Conservation (phyloP, 2,888 invertebrate species). For the Macrosiphum euphorbiae region DNA sequence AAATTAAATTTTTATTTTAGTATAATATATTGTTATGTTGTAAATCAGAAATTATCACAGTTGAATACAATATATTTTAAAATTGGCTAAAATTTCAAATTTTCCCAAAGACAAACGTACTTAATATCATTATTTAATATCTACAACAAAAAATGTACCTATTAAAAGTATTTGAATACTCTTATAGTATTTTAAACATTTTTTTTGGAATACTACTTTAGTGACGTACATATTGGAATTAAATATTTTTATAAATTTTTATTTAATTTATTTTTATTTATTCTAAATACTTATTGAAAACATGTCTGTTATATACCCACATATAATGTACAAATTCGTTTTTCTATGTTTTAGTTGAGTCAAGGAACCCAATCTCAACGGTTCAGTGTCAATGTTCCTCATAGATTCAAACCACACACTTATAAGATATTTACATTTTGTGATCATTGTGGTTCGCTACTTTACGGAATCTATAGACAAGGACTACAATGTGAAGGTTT, state of each 20-base stretch:
- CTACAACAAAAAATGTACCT: not conserved
- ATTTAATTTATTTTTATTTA: too few relatives aligned
- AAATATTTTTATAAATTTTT: not conserved
- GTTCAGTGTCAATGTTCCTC: conserved; percentile 98
- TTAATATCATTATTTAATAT: not conserved
- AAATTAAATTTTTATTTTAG: not conserved
- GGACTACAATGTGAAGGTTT: conserved; percentile 94
- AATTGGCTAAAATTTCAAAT: not conserved
- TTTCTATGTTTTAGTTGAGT: conserved; percentile 31
- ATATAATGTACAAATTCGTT: not conserved
- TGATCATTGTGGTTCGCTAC: conserved; percentile 98
- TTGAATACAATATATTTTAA: not conserved
- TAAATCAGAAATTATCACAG: not conserved
- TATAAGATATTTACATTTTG: conserved; percentile 99
- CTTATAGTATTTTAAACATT: not conserved
- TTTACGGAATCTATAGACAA: conserved; percentile 96
- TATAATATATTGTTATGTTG: not conserved
- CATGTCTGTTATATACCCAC: not conserved
- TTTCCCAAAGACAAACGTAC: not conserved
- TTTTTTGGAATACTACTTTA: not conserved
- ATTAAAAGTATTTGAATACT: not conserved
- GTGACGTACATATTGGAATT: not conserved
- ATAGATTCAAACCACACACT: conserved; percentile 94
- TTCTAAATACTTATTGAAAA: not conserved
- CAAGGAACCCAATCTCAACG: conserved; percentile 77